These are phyloP conservation scores for Thecophora atra DNA, from an alignment of 2,888 invertebrate species.

Conservation along the genomic window DNA sequence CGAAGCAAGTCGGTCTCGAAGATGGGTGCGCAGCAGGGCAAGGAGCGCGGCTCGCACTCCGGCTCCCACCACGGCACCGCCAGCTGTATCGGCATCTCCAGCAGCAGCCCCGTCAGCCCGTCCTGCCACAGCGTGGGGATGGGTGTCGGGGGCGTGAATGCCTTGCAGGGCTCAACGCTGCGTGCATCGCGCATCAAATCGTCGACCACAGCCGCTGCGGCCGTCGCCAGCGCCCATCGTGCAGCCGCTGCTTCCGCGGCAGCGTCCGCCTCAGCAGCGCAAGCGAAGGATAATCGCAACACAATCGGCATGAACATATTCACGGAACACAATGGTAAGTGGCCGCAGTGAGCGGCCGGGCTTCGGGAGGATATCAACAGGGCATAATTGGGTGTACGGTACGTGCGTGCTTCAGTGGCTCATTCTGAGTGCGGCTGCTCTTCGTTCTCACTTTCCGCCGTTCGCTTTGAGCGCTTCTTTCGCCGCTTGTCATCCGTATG, in stretches of 20 bases:
- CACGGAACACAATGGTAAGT: conserved; percentile 93
- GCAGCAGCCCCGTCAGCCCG: conserved; percentile 57
- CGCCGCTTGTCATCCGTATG: too few relatives aligned
- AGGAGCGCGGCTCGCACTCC: conserved; percentile 76
- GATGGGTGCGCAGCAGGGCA: conserved; percentile 95
- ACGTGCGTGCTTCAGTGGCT: too few relatives aligned
- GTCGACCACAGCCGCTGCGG: conserved; percentile 51
- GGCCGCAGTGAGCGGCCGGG: not conserved
- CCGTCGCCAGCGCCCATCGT: conserved; percentile 45
- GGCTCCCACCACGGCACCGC: conserved; percentile 58
- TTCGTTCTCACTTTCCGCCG: too few relatives aligned
- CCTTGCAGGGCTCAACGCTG: conserved; percentile 70
- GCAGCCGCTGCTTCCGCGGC: conserved; percentile 40
- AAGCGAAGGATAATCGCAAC: conserved; percentile 78
- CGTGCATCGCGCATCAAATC: conserved; percentile 77
- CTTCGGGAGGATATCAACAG: too few relatives aligned
- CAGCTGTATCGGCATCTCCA: conserved; percentile 70
- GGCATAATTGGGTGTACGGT: too few relatives aligned
- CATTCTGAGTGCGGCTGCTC: too few relatives aligned
- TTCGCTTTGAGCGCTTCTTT: too few relatives aligned
- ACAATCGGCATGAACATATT: conserved; percentile 87
- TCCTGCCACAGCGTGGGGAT: conserved; percentile 60
- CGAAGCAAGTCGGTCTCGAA: conserved; percentile 27
- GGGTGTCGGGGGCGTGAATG: conserved; percentile 52
- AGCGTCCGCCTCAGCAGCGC: conserved; percentile 38